Base-by-base conservation (phyloP, 1,140 invertebrate species). In the Diorhabda elongata region DNA sequence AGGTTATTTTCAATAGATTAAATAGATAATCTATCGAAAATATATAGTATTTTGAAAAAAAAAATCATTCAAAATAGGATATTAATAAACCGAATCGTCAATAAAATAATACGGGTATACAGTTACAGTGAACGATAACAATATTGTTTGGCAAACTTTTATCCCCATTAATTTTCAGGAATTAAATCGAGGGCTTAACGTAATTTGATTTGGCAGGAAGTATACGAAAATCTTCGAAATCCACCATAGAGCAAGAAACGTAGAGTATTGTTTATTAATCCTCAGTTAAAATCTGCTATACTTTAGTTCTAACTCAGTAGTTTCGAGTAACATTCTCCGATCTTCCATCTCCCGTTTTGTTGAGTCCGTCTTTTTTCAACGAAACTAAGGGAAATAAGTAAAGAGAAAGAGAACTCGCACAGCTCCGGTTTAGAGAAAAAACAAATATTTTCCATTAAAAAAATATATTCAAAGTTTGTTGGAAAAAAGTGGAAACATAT, bases 291-390 rank as follows among this genome's bases (percentile, higher is more conserved):
- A 68, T 68, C 67, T 63, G 61, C 60, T 47, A 68, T 68, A 68
- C 67, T 68, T 68, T 68, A 68, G 67, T 63, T 68, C 67, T 68
- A 64, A 63, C 67, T 68, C 59, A 68, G 67, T 68, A 68, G 67
- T 68, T 64, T 63, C 67, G 47, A 68, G 67, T 68, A 64, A 67
- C 65, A 60, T 52, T 42, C 65, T 59, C 58, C 57, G 58, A 67
- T 60, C 65, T 60, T 59, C 42, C 41, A 26, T n/a, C 57, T 41
- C 59, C 26, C 59, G 59, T 42, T n/a, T 8, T 42, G 65, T 47
- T 45, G 11, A 41, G 57, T 60, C 58, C 7, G 42, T 59, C 58
- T 59, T 67, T 67, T 67, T 67, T 67, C 43, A 60, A 45, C 58
- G 58, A 43, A 41, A 11, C n/a, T 41, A n/a, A 9, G 3, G n/a